Evolutionary conservation across 2,888 invertebrate species (phyloP).

Genomic region (Labia minor): DNA sequence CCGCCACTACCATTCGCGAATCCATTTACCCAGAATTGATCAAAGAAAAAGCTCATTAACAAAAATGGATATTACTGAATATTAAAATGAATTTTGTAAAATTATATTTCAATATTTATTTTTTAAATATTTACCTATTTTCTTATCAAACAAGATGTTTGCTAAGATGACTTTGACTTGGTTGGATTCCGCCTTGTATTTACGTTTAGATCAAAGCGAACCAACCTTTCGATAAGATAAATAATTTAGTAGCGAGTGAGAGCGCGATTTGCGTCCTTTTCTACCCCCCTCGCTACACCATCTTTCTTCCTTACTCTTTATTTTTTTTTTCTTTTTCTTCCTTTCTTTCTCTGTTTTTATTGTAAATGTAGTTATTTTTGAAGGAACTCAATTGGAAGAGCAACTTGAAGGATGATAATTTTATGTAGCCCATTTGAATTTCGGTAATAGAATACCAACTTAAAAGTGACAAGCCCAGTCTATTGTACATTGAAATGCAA

Average conservation of each 20-base stretch:
- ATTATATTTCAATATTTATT: not conserved
- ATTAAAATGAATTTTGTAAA: not conserved
- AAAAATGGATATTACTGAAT: not conserved
- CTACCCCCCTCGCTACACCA: no score
- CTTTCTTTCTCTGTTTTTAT: not conserved
- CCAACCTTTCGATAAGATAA: not conserved
- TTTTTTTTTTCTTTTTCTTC: no score
- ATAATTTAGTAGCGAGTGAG: not conserved
- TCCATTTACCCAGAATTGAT: no score
- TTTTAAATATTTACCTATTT: conserved; percentile 7
- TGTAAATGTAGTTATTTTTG: not conserved
- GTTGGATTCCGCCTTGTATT: no score
- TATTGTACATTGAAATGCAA: conserved; percentile 13
- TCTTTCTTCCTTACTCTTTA: no score
- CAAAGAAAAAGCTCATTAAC: no score
- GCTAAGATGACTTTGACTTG: not conserved
- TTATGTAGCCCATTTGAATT: conserved; percentile 13
- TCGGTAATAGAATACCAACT: conserved; percentile 13
- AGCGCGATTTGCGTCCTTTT: no score
- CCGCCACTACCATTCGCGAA: no score
- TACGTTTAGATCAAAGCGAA: not conserved
- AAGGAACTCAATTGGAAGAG: not conserved
- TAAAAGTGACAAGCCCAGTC: conserved; percentile 2
- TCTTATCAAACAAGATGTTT: conserved; percentile 8
- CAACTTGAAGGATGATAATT: conserved; percentile 1